A percentile compares a stretch with the other conserved stretches of the same genome.
Conservation (phyloP, 2,113 vertebrate species). For the Phalacrocorax carbo region DNA sequence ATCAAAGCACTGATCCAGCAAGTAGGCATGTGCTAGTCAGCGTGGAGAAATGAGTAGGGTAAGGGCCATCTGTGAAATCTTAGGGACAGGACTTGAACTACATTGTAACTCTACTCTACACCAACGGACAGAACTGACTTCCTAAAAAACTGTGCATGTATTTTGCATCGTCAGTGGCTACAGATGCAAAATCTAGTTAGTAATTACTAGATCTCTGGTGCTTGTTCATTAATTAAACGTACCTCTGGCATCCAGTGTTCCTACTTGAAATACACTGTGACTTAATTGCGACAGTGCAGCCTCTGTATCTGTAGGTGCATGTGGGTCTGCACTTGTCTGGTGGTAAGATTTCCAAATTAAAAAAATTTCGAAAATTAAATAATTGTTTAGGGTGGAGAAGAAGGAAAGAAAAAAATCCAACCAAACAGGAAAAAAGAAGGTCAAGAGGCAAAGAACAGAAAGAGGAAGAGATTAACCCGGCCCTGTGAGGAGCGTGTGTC, state of each 20-base stretch:
- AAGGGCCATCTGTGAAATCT: neutral
- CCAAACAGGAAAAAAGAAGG: neutral
- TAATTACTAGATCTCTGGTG: neutral
- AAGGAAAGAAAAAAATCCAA: neutral
- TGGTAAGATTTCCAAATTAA: neutral
- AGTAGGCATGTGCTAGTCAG: neutral
- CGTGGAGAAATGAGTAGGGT: neutral
- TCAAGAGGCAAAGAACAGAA: neutral
- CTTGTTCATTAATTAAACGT: neutral
- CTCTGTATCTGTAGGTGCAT: fast-evolving
- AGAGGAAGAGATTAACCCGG: neutral
- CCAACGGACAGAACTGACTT: neutral
- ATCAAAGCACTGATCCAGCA: neutral
- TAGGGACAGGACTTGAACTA: neutral
- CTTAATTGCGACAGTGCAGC: neutral
- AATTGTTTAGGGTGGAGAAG: neutral
- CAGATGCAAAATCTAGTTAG: neutral
- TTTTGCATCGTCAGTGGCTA: neutral
- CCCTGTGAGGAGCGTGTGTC: fast-evolving
- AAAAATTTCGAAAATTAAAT: neutral
- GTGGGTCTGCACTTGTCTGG: neutral
- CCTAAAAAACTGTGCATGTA: neutral
- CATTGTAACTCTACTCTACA: neutral
- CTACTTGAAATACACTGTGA: neutral
- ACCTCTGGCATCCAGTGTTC: neutral